Conservation (phyloP, 2,113 vertebrate species). For the Eptatretus burgeri region DNA sequence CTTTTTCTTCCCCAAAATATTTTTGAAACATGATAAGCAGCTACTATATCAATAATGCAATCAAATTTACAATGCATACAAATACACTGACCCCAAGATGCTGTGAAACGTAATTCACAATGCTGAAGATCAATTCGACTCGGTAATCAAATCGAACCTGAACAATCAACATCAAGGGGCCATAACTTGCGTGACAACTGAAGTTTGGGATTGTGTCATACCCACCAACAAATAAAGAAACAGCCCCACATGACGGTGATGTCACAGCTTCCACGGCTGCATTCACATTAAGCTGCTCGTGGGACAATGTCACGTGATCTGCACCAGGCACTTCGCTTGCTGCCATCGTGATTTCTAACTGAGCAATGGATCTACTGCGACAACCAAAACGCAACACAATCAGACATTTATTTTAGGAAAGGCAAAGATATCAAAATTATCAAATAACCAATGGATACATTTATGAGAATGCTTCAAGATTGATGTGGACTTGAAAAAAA, state of each 20-base stretch:
- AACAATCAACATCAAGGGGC: background rate
- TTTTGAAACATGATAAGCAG: no score
- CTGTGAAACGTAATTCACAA: background rate
- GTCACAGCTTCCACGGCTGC: slow-evolving; percentile 28
- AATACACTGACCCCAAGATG: background rate
- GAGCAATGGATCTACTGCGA: background rate
- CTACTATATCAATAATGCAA: background rate
- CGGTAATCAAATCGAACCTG: background rate
- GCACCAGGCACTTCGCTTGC: slow-evolving; percentile 9
- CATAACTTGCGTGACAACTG: background rate
- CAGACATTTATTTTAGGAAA: background rate
- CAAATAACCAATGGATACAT: background rate
- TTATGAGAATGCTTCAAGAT: background rate
- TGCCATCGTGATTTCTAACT: background rate
- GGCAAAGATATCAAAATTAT: background rate
- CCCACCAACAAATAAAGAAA: slow-evolving; percentile 54
- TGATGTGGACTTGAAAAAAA: no score
- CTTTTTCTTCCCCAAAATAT: no score
- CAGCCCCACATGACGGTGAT: slow-evolving; percentile 40
- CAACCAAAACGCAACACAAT: background rate
- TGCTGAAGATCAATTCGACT: background rate
- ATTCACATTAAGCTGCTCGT: slow-evolving; percentile 33
- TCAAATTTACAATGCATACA: background rate
- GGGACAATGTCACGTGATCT: slow-evolving; percentile 32
- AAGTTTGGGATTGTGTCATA: slow-evolving; percentile 7